Conservation (phyloP, 2,113 vertebrate species). For the Rhinolophus ferrumequinum region DNA sequence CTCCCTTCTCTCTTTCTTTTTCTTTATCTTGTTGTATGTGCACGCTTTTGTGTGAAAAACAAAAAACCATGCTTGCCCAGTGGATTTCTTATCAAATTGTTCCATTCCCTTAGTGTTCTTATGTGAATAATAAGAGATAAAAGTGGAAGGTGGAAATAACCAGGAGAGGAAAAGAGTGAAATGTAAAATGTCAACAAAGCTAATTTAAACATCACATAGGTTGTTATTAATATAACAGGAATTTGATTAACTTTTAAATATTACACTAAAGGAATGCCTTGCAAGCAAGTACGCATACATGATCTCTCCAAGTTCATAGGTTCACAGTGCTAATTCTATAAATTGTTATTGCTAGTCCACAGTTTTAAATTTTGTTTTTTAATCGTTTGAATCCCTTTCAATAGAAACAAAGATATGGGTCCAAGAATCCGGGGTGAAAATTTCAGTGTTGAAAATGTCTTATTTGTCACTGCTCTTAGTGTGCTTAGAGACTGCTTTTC, state of each 20-base stretch:
- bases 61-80: not conserved
- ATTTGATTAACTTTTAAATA: not conserved
- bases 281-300: not conserved
- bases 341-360: not conserved
- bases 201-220: not conserved
- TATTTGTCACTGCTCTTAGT: conserved; percentile 31
- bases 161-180: not conserved
- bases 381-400: conserved; percentile 43
- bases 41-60: not conserved
- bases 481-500: not conserved
- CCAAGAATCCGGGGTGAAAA: conserved; percentile 63
- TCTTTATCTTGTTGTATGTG: not conserved
- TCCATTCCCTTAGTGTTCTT: not conserved
- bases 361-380: not conserved
- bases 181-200: not conserved
- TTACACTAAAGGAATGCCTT: not conserved
- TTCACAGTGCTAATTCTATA: not conserved
- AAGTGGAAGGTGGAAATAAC: not conserved
- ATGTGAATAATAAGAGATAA: not conserved
- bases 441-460: conserved; percentile 53
- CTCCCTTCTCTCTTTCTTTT: not conserved
- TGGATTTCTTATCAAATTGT: not conserved
- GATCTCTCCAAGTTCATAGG: not conserved
- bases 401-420: conserved; percentile 42
- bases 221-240: not conserved